Evolutionary conservation across 2,113 vertebrate genomes (phyloP), one percentile per base, ranked within the genome.

Genomic region (Labrus mixtus): DNA sequence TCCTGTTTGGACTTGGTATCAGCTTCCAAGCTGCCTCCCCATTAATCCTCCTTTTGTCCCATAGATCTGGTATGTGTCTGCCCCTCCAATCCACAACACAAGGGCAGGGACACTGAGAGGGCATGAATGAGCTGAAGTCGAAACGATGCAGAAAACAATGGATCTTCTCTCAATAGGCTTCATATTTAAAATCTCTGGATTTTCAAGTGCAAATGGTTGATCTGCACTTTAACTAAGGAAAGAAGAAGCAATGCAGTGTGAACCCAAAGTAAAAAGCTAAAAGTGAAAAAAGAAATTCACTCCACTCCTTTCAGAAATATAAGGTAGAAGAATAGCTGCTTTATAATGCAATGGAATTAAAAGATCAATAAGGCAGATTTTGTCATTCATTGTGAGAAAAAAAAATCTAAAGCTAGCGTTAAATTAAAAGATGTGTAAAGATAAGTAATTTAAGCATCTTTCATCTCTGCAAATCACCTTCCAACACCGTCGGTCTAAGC

Each of bases 21-120:
- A 92, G 89, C 87, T 90, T 78, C 85, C 85, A 62, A 58, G 53
- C 75, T 69, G 63, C 77, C 85, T 90, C 88, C 83, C 86, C 76
- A 87, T 88, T 91, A 87, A 90, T 89, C 87, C 88, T 78, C 59
- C 82, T 48, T 72, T 81, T 84, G 83, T 88, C 82, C 83, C 17
- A 48, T 39, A 84, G 85, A 82, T 33, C 65, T 80, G 69, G 71
- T 68, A 53, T 85, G 76, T 88, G 76, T 72, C 89, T 86, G 46
- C 78, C 81, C 82, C 56, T 82, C 62, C 80, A 70, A 73, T 78
- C 45, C 65, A 37, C 71, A 73, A 60, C 43, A 72, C 50, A 60
- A 83, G 78, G 82, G 76, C 54, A 33, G 29, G 8, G 10, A 82
- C 74, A 78, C 78, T 79, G 85, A 87, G 48, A 80, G 50, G 59